phyloP scores from a whole-genome alignment of 1,140 invertebrate genomes.

The Ceratina australensis region DNA sequence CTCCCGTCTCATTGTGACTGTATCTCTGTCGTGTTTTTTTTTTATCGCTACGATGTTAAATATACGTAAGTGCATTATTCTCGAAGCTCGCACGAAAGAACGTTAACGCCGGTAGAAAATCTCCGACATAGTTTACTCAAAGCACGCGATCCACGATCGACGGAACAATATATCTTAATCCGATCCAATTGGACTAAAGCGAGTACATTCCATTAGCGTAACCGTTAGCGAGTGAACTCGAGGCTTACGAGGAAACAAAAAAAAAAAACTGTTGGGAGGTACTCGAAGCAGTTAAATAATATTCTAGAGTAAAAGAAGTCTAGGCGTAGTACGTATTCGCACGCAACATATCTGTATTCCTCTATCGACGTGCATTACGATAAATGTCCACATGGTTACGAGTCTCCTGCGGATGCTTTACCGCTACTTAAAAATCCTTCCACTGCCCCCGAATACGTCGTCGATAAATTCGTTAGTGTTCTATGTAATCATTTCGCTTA shows the following conservation, averaged over 20 bases:
- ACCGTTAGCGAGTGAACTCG: conserved; percentile 26
- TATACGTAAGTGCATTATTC: neutral
- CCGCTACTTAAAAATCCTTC: conserved; percentile 19
- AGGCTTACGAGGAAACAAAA: conserved; percentile 13
- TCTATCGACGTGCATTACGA: conserved; percentile 7
- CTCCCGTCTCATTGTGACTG: neutral
- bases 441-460: conserved; percentile 15
- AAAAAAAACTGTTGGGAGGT: conserved; percentile 5
- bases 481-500: neutral
- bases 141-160: conserved; percentile 26
- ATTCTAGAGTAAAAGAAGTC: neutral
- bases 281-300: conserved; percentile 14
- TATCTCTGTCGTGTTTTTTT: neutral
- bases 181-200: conserved; percentile 53
- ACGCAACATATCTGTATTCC: conserved; percentile 32
- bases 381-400: conserved; percentile 3
- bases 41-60: neutral
- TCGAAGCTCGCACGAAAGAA: neutral
- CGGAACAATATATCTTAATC: conserved; percentile 42
- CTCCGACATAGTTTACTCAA: neutral
- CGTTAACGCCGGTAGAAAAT: neutral
- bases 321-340: conserved; percentile 26
- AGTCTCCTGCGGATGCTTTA: conserved; percentile 2
- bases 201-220: conserved; percentile 62
- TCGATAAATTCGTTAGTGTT: conserved; percentile 19